phyloP scores from a whole-genome alignment of 1,140 invertebrate genomes.

The Trinorchestia longiramus region DNA sequence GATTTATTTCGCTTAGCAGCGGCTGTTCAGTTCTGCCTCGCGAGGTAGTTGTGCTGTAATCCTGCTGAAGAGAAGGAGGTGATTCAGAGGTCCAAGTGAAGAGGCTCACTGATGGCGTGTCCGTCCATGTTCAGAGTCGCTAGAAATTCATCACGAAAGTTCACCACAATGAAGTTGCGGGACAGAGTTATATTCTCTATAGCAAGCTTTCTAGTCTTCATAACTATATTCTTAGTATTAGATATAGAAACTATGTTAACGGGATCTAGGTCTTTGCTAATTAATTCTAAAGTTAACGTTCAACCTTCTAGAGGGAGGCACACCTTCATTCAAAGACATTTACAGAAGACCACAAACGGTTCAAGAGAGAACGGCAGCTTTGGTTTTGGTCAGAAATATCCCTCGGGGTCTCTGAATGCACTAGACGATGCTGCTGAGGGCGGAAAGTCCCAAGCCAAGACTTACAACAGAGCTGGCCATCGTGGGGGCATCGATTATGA shows the following conservation, averaged over 20 bases:
- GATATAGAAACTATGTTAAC: slow-evolving; percentile 54
- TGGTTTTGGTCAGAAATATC: slow-evolving; percentile 11
- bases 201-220: slow-evolving; percentile 50
- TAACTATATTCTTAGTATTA: slow-evolving; percentile 53
- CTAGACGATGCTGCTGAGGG: background rate
- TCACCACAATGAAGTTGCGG: slow-evolving; percentile 38
- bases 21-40: background rate
- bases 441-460: background rate
- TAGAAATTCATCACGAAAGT: background rate
- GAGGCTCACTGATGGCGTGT: slow-evolving; percentile 25
- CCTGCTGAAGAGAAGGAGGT: background rate
- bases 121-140: background rate
- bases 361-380: slow-evolving; percentile 29
- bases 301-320: slow-evolving; percentile 46
- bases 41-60: background rate
- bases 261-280: slow-evolving; percentile 42
- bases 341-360: slow-evolving; percentile 57
- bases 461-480: background rate
- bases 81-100: background rate
- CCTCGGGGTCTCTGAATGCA: background rate
- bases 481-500: slow-evolving; percentile 2
- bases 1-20: background rate
- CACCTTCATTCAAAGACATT: slow-evolving; percentile 55
- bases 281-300: slow-evolving; percentile 29
- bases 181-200: slow-evolving; percentile 48